Evolutionary conservation across 2,888 invertebrate genomes (phyloP), one percentile per base, ranked within the genome.

Genomic region (Phortica okadai): DNA sequence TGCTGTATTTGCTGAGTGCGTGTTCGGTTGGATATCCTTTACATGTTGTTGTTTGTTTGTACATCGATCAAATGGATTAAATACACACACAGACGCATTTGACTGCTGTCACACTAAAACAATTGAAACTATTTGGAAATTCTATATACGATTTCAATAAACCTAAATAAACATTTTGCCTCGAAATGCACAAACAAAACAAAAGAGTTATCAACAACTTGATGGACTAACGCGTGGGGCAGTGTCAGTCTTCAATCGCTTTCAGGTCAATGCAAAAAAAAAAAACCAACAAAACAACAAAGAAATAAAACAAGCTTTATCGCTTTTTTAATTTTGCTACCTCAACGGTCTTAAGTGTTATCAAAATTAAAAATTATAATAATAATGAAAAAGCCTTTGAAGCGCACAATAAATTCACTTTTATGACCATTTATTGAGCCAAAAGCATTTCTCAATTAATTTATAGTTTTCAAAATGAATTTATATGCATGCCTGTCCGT

Each of bases 51-150:
- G 16, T 16, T 59, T 69, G 45, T 72, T 70, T 70, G 54, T 54
- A 33, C 70, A 72, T 72, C 70, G 54, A 72, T 72, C 70, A 72
- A 72, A 72, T 72, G 70, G 70, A 72, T 72, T 72, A 72, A 54
- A 54, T 14, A 72, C 56, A 72, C 54, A 54, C 54, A 50, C 42
- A 66, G 41, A 59, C 25, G 25, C 62, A 25, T 50, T 25, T 50
- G 45, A 14, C 25, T 21, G 50, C 56, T 50, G 70, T 72, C 70
- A 72, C 56, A 72, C 7, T 21, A 54, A 72, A 72, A 72, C 50
- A 72, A 54, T 72, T 11, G 70, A 72, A 72, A 72, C 54, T 72
- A 33, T 72, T 54, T 72, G 14, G 14, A 56, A 54, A 54, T 54
- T 56, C 21, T 11, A 25, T 56, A 33, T 62, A 62, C 14, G 41